Conservation (phyloP, 2,113 vertebrate genomes). For the Syrrhaptes paradoxus region DNA sequence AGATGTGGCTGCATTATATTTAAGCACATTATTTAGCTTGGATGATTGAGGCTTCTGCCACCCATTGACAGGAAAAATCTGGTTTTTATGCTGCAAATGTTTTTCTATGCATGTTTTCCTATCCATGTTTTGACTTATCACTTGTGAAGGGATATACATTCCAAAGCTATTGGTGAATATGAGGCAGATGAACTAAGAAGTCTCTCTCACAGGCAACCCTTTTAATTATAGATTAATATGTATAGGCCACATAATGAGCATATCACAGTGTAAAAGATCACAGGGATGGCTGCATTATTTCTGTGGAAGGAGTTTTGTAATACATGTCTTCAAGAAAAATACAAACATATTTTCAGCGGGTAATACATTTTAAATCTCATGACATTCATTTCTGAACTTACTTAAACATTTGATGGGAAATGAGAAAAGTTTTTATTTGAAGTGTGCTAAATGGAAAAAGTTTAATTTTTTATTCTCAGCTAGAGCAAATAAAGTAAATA, state of each 20-base stretch:
- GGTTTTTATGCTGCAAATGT: not conserved
- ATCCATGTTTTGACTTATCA: not conserved
- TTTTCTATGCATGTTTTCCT: not conserved
- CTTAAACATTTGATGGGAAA: not conserved
- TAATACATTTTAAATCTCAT: not conserved
- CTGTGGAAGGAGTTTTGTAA: not conserved
- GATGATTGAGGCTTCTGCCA: not conserved
- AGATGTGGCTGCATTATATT: not conserved
- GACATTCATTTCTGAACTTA: not conserved
- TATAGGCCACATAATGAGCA: not conserved
- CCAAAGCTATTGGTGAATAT: not conserved
- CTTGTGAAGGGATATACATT: not conserved
- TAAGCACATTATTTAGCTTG: not conserved
- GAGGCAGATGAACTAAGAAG: not conserved
- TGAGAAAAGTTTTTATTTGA: not conserved
- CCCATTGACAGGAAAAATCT: not conserved
- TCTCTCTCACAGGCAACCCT: not conserved
- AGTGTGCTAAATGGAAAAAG: not conserved
- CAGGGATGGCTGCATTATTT: not conserved
- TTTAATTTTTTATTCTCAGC: not conserved
- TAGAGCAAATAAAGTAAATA: not conserved
- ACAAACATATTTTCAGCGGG: not conserved
- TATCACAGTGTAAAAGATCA: not conserved
- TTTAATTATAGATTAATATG: not conserved
- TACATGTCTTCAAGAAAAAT: not conserved